Conservation (phyloP, 2,113 vertebrate genomes). For the Archilochus colubris region DNA sequence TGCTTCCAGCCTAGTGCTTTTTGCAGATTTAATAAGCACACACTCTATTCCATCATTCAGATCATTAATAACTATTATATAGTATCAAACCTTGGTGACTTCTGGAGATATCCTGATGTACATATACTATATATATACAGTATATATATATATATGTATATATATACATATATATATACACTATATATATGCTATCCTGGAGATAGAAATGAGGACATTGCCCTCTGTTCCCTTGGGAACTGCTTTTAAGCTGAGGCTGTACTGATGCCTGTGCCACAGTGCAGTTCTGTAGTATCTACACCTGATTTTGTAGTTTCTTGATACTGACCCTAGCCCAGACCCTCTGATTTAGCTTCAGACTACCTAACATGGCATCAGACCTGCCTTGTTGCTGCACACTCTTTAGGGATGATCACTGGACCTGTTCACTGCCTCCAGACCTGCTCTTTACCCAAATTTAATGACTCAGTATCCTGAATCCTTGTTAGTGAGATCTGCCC, state of each 20-base stretch:
- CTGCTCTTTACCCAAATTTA: neutral
- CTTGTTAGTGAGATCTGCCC: neutral
- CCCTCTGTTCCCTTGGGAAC: neutral
- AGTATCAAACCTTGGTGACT: neutral
- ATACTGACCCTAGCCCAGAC: neutral
- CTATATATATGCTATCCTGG: too few relatives aligned
- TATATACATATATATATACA: neutral
- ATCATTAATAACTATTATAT: conserved; percentile 21
- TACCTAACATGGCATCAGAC: neutral
- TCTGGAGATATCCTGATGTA: neutral
- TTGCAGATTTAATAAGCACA: conserved; percentile 43
- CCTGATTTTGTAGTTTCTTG: neutral
- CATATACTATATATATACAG: too few relatives aligned
- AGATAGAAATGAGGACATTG: neutral
- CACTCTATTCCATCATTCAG: neutral
- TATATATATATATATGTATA: neutral
- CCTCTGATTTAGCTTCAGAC: neutral
- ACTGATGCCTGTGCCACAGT: neutral
- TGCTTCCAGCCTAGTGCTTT: conserved; percentile 13
- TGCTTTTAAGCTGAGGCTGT: neutral
- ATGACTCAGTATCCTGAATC: neutral
- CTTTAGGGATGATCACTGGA: neutral
- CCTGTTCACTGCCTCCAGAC: neutral
- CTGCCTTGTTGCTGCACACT: neutral
- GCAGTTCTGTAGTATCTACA: neutral